Percentiles rank a stretch among this genome's conserved stretches.
Conservation (phyloP, 2,888 invertebrate species). For the Ethmia dodecea region DNA sequence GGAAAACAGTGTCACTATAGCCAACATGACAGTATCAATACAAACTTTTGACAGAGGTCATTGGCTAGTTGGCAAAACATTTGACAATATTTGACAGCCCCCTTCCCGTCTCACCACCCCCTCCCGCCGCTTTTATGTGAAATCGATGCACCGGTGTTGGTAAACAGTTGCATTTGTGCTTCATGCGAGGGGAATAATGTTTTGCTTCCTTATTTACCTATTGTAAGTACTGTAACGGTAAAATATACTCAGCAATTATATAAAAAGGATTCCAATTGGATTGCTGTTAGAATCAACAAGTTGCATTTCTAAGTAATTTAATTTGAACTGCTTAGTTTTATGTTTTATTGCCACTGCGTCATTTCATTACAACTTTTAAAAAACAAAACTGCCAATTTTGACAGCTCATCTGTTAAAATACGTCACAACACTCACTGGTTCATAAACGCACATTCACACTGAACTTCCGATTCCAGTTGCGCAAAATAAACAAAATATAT, state of each 20-base stretch:
- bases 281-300: neutral
- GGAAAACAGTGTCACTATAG: too few relatives aligned
- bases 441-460: conserved; percentile 4
- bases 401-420: conserved; percentile 23
- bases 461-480: too few relatives aligned
- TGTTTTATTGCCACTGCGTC: too few relatives aligned
- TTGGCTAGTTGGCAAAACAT: too few relatives aligned
- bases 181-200: neutral
- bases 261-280: neutral
- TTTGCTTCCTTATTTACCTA: neutral
- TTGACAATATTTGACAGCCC: conserved; percentile 1
- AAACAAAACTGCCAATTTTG: neutral
- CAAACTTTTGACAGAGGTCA: too few relatives aligned
- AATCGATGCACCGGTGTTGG: conserved; percentile 74
- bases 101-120: conserved; percentile 11
- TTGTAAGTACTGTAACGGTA: too few relatives aligned
- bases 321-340: neutral
- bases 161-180: conserved; percentile 59
- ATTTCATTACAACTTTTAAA: neutral
- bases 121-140: conserved; percentile 60
- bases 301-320: neutral
- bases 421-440: conserved; percentile 1
- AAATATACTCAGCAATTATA: too few relatives aligned
- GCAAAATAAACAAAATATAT: too few relatives aligned
- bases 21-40: too few relatives aligned